A percentile compares a stretch with the other conserved stretches of the same genome.
Conservation (phyloP, 2,797 vertebrate species). For the Margarornis squamiger region DNA sequence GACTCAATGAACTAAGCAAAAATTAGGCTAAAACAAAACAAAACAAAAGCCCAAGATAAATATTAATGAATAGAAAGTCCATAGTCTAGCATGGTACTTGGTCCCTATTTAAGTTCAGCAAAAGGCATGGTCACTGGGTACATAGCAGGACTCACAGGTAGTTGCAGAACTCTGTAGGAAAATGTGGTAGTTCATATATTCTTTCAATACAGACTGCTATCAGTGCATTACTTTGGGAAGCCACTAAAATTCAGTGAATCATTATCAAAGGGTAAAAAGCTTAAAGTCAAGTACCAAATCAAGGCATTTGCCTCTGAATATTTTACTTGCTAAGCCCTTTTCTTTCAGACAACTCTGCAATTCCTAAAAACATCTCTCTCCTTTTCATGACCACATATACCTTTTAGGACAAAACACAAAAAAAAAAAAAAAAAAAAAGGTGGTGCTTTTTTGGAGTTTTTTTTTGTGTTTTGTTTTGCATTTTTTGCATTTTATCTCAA, state of each 20-base stretch:
- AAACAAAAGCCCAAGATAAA: neutral
- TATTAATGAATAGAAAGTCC: neutral
- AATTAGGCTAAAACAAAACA: neutral
- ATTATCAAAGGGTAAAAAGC: neutral
- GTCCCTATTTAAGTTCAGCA: neutral
- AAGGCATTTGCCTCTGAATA: neutral
- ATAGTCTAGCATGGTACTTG: neutral
- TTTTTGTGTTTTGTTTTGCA: too few species aligned
- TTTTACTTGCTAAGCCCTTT: neutral
- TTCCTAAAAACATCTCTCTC: neutral
- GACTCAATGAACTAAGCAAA: neutral
- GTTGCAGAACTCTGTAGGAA: neutral
- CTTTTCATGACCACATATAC: neutral
- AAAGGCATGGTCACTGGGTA: neutral
- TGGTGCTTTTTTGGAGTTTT: neutral
- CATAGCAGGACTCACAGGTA: fast-evolving
- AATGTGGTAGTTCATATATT: neutral
- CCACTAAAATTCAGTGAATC: neutral
- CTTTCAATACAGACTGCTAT: neutral
- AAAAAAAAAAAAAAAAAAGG: too few species aligned
- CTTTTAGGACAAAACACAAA: neutral
- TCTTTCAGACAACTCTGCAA: neutral
- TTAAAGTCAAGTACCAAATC: neutral
- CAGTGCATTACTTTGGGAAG: neutral
- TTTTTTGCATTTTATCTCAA: neutral